Evolutionary conservation across 2,888 invertebrate species (phyloP).

Genomic region (Ischnus inquisitorius): DNA sequence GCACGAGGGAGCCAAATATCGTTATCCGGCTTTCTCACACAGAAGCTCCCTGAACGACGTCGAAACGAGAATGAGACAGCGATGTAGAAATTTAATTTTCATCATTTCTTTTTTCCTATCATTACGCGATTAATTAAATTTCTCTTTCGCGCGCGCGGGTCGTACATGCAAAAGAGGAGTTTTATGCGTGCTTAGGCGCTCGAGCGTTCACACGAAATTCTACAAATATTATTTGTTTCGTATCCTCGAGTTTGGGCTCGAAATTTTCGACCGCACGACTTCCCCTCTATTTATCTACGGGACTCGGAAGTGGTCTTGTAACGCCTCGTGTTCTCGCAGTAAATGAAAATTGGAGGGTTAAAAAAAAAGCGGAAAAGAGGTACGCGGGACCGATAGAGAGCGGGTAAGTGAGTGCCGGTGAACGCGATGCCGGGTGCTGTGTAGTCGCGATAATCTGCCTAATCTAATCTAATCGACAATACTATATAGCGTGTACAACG

Average conservation of each 20-base stretch:
- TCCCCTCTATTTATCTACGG: neutral
- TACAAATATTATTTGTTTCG: neutral
- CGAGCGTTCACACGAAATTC: neutral
- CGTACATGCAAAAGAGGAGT: no score
- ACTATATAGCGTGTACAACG: conserved; percentile 34
- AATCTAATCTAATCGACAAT: conserved; percentile 60
- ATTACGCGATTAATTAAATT: no score
- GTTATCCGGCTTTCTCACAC: no score
- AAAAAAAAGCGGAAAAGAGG: conserved; percentile 1
- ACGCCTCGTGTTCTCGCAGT: conserved; percentile 16
- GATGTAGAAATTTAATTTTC: no score
- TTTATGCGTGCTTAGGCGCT: no score
- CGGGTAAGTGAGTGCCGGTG: conserved; percentile 1
- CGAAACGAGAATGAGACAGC: no score
- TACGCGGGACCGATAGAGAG: conserved; percentile 6
- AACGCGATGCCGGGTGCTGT: conserved; percentile 25
- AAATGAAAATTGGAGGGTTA: conserved; percentile 37
- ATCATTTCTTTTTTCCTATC: no score
- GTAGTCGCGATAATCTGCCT: conserved; percentile 36
- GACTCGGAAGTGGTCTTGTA: conserved; percentile 6
- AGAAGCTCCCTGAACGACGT: no score
- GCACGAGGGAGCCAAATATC: no score
- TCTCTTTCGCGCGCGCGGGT: no score
- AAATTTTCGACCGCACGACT: neutral
- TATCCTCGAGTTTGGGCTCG: neutral